phyloP scores from a whole-genome alignment of 2,888 invertebrate genomes.

The Epirrhoe alternata region DNA sequence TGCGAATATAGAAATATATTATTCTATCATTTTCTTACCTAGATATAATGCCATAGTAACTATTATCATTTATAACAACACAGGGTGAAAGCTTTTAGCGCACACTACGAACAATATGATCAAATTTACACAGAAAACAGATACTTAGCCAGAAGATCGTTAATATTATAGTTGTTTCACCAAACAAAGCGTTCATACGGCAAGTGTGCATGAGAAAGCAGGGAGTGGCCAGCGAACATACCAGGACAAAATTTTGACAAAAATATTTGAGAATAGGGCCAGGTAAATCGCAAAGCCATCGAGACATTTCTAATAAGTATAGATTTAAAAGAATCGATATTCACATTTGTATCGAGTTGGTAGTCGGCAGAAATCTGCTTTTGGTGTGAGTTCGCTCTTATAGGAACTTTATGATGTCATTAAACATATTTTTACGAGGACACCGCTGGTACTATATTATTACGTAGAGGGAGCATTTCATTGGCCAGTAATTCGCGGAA shows the following conservation, averaged over 20 bases:
- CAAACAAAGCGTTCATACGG: no score
- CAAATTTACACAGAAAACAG: conserved; percentile 13
- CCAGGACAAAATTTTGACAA: no score
- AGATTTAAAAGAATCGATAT: no score
- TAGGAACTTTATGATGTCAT: conserved; percentile 81
- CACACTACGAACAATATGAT: conserved; percentile 27
- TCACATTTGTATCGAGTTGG: no score
- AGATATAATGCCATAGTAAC: neutral
- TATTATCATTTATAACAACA: conserved; percentile 8
- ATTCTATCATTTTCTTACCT: neutral
- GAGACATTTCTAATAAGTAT: no score
- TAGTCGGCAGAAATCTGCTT: neutral
- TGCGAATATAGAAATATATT: neutral
- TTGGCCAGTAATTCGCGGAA: conserved; percentile 74
- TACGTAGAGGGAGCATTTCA: conserved; percentile 69
- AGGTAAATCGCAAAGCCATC: no score
- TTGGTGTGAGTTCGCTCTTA: conserved; percentile 60
- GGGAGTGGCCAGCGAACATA: no score
- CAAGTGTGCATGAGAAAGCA: no score
- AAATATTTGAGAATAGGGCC: no score
- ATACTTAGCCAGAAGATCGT: neutral
- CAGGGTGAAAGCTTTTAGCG: conserved; percentile 70
- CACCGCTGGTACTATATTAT: conserved; percentile 76
- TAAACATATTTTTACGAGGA: conserved; percentile 84
- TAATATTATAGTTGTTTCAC: neutral